phyloP scores from a whole-genome alignment of 2,888 invertebrate species.

The Nineta flava region DNA sequence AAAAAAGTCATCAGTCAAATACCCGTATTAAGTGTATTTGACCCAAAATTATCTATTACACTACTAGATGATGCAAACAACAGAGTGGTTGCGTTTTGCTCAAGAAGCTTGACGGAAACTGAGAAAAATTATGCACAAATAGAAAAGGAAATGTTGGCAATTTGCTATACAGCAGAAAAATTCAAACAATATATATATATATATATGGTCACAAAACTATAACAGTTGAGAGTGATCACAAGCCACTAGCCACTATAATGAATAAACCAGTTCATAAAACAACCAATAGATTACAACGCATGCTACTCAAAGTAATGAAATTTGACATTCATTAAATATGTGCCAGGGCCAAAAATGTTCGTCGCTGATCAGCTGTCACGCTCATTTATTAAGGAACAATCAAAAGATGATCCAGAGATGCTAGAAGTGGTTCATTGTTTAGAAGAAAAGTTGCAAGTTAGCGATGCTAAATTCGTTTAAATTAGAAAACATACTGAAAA shows the following conservation, averaged over 20 bases:
- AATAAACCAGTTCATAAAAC: background rate
- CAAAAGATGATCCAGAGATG: background rate
- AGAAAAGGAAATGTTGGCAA: slow-evolving; percentile 12
- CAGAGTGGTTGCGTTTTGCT: background rate
- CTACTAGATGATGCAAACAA: background rate
- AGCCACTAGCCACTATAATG: slow-evolving; percentile 12
- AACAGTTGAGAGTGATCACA: slow-evolving; percentile 9
- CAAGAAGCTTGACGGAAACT: slow-evolving; percentile 1
- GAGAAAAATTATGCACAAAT: slow-evolving; percentile 1
- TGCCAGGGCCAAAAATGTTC: slow-evolving; percentile 6
- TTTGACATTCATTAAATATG: background rate
- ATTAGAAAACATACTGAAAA: background rate
- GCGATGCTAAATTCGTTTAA: background rate
- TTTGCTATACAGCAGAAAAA: slow-evolving; percentile 11
- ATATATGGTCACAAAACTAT: slow-evolving; percentile 10
- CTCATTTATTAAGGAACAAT: slow-evolving; percentile 5
- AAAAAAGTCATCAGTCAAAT: slow-evolving; percentile 13
- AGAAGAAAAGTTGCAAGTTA: background rate
- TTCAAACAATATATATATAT: slow-evolving; percentile 10
- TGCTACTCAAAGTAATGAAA: slow-evolving; percentile 3
- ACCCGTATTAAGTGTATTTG: slow-evolving; percentile 7
- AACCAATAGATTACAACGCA: background rate
- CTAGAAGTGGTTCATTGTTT: background rate
- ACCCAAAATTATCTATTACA: background rate
- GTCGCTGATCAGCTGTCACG: slow-evolving; percentile 7